Conservation (phyloP, 2,113 vertebrate species). For the Ctenodactylus gundi region DNA sequence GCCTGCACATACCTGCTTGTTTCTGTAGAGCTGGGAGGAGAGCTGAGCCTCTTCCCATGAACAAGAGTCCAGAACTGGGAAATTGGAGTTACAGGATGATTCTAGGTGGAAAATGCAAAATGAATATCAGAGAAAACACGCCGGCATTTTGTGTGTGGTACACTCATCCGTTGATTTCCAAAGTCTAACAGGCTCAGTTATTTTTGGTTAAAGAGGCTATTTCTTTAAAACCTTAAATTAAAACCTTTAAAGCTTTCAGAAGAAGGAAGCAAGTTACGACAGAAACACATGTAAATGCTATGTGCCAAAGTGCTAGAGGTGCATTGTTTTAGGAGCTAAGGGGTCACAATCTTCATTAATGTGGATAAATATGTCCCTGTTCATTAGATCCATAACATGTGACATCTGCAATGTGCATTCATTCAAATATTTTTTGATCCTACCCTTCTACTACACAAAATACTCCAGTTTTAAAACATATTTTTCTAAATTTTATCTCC, state of each 20-base stretch:
- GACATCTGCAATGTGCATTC: neutral
- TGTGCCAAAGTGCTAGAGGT: neutral
- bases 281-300: neutral
- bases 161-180: neutral
- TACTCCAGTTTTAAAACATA: neutral
- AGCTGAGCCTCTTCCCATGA: conserved; percentile 86
- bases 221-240: neutral
- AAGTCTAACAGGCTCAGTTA: neutral
- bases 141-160: neutral
- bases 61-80: conserved; percentile 66
- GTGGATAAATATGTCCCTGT: neutral
- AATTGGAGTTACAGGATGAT: conserved; percentile 39
- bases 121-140: neutral
- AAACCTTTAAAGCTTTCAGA: neutral
- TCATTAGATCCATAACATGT: neutral
- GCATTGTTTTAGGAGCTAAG: neutral
- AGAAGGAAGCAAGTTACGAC: neutral
- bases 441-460: neutral
- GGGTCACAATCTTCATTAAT: neutral
- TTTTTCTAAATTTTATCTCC: neutral
- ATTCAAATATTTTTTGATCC: neutral
- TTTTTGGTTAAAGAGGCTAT: conserved; percentile 18
- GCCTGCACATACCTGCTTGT: conserved; percentile 89
- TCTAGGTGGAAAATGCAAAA: conserved; percentile 69
- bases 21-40: conserved; percentile 92